Percentiles rank a stretch among this genome's conserved stretches.
Conservation (phyloP, 1,140 invertebrate genomes). For the Brachionus sp. region DNA sequence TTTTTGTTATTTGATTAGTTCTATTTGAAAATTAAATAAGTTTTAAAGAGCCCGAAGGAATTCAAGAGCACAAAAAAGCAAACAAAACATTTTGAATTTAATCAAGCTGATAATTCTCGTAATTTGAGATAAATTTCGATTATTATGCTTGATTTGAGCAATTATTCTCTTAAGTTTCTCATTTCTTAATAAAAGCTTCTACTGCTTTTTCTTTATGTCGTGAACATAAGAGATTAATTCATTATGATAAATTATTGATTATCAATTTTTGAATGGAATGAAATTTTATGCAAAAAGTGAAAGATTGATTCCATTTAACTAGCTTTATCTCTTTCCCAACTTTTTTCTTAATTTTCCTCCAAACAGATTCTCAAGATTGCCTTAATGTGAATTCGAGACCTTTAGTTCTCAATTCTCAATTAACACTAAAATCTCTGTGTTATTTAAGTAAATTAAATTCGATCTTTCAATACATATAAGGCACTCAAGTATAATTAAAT, state of each 20-base stretch:
- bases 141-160: neutral
- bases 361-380: neutral
- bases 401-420: neutral
- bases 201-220: neutral
- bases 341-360: neutral
- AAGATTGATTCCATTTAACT: neutral
- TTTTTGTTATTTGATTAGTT: neutral
- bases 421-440: neutral
- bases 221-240: neutral
- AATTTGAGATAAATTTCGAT: neutral
- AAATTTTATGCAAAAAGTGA: neutral
- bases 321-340: neutral
- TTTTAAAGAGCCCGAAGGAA: neutral
- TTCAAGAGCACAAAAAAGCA: neutral
- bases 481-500: neutral
- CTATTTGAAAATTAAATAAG: neutral
- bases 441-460: neutral
- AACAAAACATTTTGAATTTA: neutral
- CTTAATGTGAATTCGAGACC: neutral
- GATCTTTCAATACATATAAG: neutral
- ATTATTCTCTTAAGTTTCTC: neutral
- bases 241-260: slow-evolving; percentile 6
- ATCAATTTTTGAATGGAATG: neutral
- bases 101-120: neutral
- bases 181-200: neutral